Evolutionary conservation across 2,113 vertebrate genomes (phyloP).

Genomic region (Tachysurus vachellii): DNA sequence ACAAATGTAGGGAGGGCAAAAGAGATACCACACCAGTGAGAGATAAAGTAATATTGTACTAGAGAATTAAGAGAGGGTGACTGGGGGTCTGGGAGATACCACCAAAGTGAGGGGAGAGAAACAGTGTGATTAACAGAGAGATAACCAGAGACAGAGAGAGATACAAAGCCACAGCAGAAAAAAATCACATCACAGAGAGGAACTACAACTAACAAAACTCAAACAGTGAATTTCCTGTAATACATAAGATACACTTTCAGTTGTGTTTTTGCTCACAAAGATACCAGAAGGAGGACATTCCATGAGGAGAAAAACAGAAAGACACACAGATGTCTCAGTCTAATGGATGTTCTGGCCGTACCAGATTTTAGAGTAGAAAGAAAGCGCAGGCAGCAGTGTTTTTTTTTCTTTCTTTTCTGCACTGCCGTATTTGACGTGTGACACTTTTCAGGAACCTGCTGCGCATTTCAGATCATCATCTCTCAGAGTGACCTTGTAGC

Average conservation of each 20-base stretch:
- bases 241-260: too few relatives aligned
- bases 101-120: too few relatives aligned
- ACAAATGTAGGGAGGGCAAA: too few relatives aligned
- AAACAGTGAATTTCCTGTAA: not conserved
- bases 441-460: not conserved
- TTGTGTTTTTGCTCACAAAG: too few relatives aligned
- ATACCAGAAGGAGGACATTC: not conserved
- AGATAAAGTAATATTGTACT: too few relatives aligned
- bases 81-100: too few relatives aligned
- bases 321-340: conserved; percentile 44
- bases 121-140: too few relatives aligned
- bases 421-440: not conserved
- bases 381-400: conserved; percentile 39
- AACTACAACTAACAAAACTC: not conserved
- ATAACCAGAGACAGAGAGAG: too few relatives aligned
- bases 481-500: not conserved
- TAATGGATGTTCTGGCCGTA: conserved; percentile 59
- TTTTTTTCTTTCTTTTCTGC: not conserved
- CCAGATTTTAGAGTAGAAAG: conserved; percentile 63
- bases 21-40: not conserved
- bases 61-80: not conserved
- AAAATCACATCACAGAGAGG: not conserved
- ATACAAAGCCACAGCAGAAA: too few relatives aligned
- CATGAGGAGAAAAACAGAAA: not conserved
- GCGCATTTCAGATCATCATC: not conserved